These are phyloP conservation scores for Vireo altiloquus DNA, from an alignment of 2,113 vertebrate genomes.

Conservation along the genomic window DNA sequence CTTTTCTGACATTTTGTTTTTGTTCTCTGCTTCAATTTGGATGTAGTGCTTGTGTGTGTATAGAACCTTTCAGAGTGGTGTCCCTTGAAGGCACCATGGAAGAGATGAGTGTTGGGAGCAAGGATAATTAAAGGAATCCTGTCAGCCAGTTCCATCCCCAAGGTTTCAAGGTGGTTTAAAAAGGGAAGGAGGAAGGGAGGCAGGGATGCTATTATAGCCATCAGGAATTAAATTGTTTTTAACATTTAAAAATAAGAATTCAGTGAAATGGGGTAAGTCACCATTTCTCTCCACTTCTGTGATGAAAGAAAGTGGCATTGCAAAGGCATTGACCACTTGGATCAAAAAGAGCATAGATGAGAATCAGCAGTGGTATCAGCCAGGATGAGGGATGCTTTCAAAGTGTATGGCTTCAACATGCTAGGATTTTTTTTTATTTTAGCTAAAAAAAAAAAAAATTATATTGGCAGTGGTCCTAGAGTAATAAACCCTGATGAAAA, in stretches of 20 bases:
- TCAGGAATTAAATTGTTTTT: background rate
- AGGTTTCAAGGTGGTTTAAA: background rate
- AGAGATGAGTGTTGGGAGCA: background rate
- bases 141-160: slow-evolving; percentile 11
- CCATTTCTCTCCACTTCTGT: background rate
- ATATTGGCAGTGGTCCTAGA: slow-evolving; percentile 1
- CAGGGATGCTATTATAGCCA: background rate
- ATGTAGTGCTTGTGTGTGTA: background rate
- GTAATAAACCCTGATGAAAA: background rate
- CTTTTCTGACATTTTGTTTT: background rate
- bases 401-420: background rate
- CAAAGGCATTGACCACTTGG: background rate
- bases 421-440: background rate
- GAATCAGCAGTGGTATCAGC: background rate
- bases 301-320: background rate
- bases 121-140: slow-evolving; percentile 47
- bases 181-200: background rate
- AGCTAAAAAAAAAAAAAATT: background rate
- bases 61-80: background rate
- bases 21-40: background rate
- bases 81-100: slow-evolving; percentile 6
- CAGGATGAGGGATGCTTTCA: background rate
- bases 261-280: background rate
- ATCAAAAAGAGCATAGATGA: background rate
- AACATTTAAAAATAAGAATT: background rate